Base-by-base conservation (phyloP, 1,140 invertebrate genomes). In the Drosophila yakuba region DNA sequence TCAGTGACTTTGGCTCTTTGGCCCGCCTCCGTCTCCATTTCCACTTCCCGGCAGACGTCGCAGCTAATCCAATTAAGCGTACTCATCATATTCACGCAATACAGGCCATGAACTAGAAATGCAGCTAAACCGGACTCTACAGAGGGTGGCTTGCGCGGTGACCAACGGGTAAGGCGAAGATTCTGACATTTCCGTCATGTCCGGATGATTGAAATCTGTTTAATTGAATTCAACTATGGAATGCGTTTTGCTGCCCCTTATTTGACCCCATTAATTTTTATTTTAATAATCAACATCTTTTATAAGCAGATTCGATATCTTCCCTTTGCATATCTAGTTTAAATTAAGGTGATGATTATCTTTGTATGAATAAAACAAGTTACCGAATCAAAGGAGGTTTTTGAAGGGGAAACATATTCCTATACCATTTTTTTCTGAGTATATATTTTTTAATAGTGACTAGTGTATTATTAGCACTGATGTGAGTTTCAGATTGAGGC, bases 1-100 rank as follows among this genome's bases (percentile, higher is more conserved):
- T 59, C 69, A 78, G 61, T 38, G 60, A 54, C 66, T 63, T 71
- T 74, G 52, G 52, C 58, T 74, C 64, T 64, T 63, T 57, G 52
- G 55, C 55, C 51, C 47, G 59, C 54, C 64, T 45, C 56, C 64
- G n/a, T 35, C 43, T 41, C 25, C 74, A 56, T 61, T 76, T 77
- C 63, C 71, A 74, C 52, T 77, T 77, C 73, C 81, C 81, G 74
- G 78, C 74, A 66, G 64, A 62, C 81, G 63, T 51, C 48, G 58
- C 71, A 45, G 71, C 75, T 86, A 86, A 86, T 86, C 83, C 83
- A 86, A 86, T 86, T 86, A 86, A 79, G 79, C 67, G 67, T 67
- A 83, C 82, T 86, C 83, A 79, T 88, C 71, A 86, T 88, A 88
- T 82, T 88, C 71, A 88, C 56, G 66, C 75, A 86, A 88, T 79